phyloP scores from a whole-genome alignment of 2,113 vertebrate species.

The Himantopus leucocephalus region DNA sequence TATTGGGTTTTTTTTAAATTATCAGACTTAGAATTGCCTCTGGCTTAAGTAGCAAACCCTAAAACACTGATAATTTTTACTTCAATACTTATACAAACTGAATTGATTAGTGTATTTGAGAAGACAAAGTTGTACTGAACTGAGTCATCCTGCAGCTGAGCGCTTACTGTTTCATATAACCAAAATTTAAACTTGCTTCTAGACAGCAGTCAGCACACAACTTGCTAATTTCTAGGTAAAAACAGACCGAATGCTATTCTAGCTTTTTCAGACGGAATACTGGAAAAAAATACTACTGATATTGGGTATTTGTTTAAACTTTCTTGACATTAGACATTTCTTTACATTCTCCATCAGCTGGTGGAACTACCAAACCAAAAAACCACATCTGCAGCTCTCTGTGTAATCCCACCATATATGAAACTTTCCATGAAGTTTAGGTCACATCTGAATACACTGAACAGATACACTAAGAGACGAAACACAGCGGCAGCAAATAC shows the following conservation, averaged over 20 bases:
- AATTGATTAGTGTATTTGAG: neutral
- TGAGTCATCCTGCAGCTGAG: neutral
- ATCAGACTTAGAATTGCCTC: neutral
- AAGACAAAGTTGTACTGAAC: neutral
- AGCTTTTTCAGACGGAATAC: neutral
- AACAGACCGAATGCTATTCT: neutral
- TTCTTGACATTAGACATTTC: neutral
- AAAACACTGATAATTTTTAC: neutral
- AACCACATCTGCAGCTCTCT: neutral
- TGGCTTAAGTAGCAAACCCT: neutral
- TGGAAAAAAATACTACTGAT: neutral
- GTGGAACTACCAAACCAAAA: neutral
- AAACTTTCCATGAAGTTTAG: neutral
- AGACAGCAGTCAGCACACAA: neutral
- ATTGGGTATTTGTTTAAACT: neutral
- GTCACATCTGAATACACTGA: neutral
- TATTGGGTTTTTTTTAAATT: too few relatives aligned
- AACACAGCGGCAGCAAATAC: neutral
- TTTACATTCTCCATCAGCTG: neutral
- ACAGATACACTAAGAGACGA: neutral
- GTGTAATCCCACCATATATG: rapidly evolving
- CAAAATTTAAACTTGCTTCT: neutral
- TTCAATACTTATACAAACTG: neutral
- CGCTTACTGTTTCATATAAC: neutral
- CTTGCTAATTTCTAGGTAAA: neutral